These are phyloP conservation scores for Oreochromis niloticus DNA, from an alignment of 2,113 vertebrate species.

Conservation along the genomic window DNA sequence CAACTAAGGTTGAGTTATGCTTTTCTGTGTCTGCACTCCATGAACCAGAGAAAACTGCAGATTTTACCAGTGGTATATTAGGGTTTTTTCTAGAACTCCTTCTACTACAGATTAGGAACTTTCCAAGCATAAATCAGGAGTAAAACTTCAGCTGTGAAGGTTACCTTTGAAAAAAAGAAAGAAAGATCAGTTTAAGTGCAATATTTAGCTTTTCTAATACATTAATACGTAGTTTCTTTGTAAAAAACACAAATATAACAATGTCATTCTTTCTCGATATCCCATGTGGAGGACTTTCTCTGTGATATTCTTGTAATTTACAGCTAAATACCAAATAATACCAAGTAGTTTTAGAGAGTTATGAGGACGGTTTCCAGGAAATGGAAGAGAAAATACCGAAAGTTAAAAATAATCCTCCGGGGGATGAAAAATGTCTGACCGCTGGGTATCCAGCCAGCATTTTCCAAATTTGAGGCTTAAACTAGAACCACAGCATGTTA, in stretches of 20 bases:
- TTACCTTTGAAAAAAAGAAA: background rate
- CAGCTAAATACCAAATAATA: background rate
- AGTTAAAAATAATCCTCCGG: background rate
- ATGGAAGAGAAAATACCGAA: background rate
- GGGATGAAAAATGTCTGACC: background rate
- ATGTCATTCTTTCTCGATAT: background rate
- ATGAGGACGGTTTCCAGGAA: background rate
- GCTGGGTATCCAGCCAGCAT: background rate
- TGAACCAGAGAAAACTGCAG: background rate
- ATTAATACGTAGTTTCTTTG: background rate
- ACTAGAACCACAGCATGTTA: background rate
- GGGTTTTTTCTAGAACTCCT: background rate
- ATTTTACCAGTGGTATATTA: background rate
- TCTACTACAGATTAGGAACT: background rate
- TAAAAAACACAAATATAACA: background rate
- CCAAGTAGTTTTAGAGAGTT: background rate
- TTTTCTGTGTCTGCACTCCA: background rate
- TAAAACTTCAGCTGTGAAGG: background rate
- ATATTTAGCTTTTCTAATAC: background rate
- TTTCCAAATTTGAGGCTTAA: background rate
- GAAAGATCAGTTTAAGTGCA: background rate
- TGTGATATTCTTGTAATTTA: background rate
- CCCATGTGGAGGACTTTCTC: background rate
- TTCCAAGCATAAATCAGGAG: background rate
- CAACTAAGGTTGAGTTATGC: background rate